Base-by-base conservation (phyloP, 2,888 invertebrate species). In the Leucania comma region DNA sequence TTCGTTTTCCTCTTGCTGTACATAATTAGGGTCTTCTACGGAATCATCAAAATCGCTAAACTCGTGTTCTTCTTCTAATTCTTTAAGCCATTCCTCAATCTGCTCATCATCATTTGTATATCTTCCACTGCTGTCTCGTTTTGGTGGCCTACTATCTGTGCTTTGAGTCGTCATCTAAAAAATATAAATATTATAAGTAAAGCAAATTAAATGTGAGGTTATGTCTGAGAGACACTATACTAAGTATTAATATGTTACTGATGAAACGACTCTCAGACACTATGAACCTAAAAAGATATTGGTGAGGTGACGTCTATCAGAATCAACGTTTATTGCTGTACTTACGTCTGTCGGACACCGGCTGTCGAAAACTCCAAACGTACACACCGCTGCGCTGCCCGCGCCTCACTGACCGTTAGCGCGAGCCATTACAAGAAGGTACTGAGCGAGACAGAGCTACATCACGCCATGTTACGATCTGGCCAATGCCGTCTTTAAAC, bases 171-270 rank as follows among this genome's bases (percentile, higher is more conserved):
- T 26, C 51, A 53, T 53, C 14, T 53, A 53, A 53, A 53, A 53
- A 53, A 53, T 53, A 53, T 53, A 14, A 53, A 24, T 53, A 26
- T 53, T 53, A 53, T 53, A 53, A 53, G 51, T 53, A 5, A 53
- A 53, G 51, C 5, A 2, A 53, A 26, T 53, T 53, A 53, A 53
- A 53, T 53, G 26, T 53, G 51, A 53, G 51, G 51, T 53, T 53
- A 53, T 26, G 10, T 53, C 17, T 53, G 51, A 53, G 51, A 53
- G 24, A n/a, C n/a, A n/a, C n/a, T n/a, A n/a, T n/a, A n/a, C n/a
- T n/a, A n/a, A n/a, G n/a, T n/a, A n/a, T n/a, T n/a, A 53, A 32
- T 32, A 32, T 32, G 6, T 32, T 32, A 32, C 32, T 32, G 32
- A 32, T 32, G 32, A 32, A 32, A 32, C 32, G 32, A 32, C 32